Evolutionary conservation across 2,888 invertebrate genomes (phyloP).

Genomic region (Harpagoxenus sublaevis): DNA sequence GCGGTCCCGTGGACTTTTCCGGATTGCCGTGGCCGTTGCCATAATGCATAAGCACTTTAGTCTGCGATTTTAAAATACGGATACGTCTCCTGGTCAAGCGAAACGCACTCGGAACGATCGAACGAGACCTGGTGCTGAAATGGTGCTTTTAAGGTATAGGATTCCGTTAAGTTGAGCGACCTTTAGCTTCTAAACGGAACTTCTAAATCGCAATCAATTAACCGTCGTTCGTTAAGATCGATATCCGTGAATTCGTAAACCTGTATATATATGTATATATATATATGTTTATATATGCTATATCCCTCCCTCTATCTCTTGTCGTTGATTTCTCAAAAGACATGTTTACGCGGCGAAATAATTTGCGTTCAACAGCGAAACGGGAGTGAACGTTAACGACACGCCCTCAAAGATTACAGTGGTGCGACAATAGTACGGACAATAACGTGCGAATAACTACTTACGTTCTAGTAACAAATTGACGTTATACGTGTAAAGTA

Average conservation of each 20-base stretch:
- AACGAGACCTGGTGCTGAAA: slow-evolving; percentile 81
- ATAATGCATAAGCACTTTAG: slow-evolving; percentile 79
- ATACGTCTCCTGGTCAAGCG: background rate
- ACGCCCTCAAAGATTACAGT: slow-evolving; percentile 9
- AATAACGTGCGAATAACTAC: slow-evolving; percentile 14
- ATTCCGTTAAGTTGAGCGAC: background rate
- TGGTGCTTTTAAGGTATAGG: slow-evolving; percentile 65
- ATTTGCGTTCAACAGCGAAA: background rate
- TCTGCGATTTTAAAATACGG: background rate
- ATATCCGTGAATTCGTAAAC: slow-evolving; percentile 12
- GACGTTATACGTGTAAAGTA: slow-evolving; percentile 70
- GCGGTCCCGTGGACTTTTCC: slow-evolving; percentile 95
- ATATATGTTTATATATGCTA: background rate
- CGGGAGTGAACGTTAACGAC: background rate
- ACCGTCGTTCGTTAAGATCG: background rate
- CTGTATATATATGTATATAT: background rate
- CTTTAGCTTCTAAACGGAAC: slow-evolving; percentile 14
- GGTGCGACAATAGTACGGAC: slow-evolving; percentile 34
- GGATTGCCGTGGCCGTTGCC: slow-evolving; percentile 95
- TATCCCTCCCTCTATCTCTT: background rate
- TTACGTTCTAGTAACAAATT: slow-evolving; percentile 84
- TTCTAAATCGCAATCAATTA: background rate
- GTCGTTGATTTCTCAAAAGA: background rate
- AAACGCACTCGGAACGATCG: slow-evolving; percentile 55
- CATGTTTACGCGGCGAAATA: background rate